These are phyloP conservation scores for Strigamia maritima DNA, from an alignment of 2,888 invertebrate genomes.

Conservation along the genomic window DNA sequence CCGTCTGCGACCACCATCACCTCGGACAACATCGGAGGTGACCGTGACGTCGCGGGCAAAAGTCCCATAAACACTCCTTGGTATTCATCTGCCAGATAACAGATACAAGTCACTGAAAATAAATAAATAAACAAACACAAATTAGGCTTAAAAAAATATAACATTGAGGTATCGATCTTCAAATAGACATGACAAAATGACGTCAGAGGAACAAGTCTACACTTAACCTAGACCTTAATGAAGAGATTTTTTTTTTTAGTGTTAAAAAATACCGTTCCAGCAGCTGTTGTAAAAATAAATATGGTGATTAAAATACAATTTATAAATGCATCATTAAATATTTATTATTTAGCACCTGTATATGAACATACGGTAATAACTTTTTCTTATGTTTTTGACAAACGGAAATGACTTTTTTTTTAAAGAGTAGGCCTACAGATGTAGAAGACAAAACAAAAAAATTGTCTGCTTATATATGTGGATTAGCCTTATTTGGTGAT, in stretches of 20 bases:
- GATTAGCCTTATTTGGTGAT: not conserved
- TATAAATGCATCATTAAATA: too few relatives aligned
- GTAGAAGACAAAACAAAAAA: not conserved
- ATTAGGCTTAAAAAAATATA: too few relatives aligned
- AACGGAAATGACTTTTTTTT: too few relatives aligned
- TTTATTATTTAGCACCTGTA: not conserved
- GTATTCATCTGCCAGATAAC: slow-evolving; percentile 64
- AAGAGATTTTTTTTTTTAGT: not conserved
- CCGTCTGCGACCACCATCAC: slow-evolving; percentile 63
- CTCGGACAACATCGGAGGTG: slow-evolving; percentile 59
- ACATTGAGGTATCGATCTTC: too few relatives aligned
- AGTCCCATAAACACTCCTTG: slow-evolving; percentile 66
- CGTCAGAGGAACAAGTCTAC: too few relatives aligned
- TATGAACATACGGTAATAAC: not conserved
- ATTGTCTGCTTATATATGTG: not conserved
- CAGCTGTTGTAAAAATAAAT: not conserved
- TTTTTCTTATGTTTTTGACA: not conserved
- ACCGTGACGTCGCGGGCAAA: slow-evolving; percentile 52
- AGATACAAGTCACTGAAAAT: slow-evolving; percentile 52
- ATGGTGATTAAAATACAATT: too few relatives aligned
- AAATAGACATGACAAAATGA: too few relatives aligned
- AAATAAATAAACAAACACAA: slow-evolving; percentile 44
- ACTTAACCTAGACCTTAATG: not conserved
- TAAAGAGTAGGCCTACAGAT: too few relatives aligned
- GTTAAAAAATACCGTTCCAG: not conserved